phyloP scores from a whole-genome alignment of 2,797 vertebrate genomes.

The Falco naumanni region DNA sequence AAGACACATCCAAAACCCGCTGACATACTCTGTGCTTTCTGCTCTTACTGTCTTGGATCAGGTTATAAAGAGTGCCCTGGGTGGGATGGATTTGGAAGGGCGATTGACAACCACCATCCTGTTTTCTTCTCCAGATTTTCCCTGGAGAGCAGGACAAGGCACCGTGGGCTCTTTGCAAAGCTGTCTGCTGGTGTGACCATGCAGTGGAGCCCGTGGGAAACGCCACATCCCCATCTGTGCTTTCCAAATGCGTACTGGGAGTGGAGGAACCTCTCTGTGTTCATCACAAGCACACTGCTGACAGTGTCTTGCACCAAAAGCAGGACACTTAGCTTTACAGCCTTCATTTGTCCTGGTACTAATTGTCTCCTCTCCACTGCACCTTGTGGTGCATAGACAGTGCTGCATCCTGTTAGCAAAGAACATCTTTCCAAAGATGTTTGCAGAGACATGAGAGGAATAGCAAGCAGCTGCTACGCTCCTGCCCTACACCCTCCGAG shows the following conservation, averaged over 20 bases:
- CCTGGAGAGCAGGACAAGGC: background rate
- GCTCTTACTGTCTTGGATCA: background rate
- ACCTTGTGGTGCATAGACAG: background rate
- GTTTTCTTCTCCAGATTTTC: background rate
- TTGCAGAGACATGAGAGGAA: background rate
- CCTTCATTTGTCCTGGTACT: background rate
- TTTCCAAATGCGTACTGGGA: background rate
- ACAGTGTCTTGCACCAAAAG: background rate
- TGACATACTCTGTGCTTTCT: background rate
- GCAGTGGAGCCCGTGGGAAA: background rate
- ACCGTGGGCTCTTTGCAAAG: background rate
- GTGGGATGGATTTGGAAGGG: background rate
- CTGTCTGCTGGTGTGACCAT: accelerated
- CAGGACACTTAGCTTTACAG: background rate
- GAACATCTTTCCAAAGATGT: background rate
- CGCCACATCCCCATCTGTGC: background rate
- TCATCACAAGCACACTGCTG: accelerated
- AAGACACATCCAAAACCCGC: background rate
- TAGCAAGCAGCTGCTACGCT: background rate
- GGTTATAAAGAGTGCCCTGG: background rate
- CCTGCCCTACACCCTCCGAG: background rate
- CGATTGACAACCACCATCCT: background rate
- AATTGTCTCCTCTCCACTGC: too few species aligned
- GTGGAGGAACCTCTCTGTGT: background rate
- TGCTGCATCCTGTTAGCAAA: background rate